Conservation (phyloP, 2,113 vertebrate species). For the Elanus axillaris region DNA sequence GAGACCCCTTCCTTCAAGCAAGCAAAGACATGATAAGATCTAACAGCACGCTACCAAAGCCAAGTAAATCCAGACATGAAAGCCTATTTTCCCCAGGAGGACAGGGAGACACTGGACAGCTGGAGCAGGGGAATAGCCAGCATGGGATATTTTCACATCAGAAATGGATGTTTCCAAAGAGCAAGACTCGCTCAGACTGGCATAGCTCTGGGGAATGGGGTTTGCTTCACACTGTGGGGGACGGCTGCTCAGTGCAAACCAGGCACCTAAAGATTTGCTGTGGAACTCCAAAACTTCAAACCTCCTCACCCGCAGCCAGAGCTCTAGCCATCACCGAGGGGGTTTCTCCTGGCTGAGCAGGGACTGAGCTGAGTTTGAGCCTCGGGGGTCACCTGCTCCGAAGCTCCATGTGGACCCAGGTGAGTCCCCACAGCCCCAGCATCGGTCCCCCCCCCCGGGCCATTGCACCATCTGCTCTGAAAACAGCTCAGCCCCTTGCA, state of each 20-base stretch:
- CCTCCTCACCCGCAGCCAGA: neutral
- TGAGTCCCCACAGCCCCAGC: accelerated
- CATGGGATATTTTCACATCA: neutral
- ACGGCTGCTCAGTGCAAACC: neutral
- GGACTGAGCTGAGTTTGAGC: neutral
- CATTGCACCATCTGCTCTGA: neutral
- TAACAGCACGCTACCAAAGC: neutral
- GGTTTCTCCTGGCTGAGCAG: neutral
- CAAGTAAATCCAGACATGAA: neutral
- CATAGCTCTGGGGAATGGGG: neutral
- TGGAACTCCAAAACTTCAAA: neutral
- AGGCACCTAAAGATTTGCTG: neutral
- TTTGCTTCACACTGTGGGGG: neutral
- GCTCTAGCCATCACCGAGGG: neutral
- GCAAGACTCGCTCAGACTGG: neutral
- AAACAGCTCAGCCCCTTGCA: neutral
- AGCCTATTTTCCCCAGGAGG: neutral
- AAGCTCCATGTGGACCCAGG: neutral
- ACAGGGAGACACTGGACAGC: neutral
- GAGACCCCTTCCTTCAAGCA: neutral
- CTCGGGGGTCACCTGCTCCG: neutral
- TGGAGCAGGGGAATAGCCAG: neutral
- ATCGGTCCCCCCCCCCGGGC: no score
- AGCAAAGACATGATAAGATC: neutral
- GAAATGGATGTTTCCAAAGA: neutral